phyloP scores from a whole-genome alignment of 2,797 vertebrate species.

The Steatocranus sp. region DNA sequence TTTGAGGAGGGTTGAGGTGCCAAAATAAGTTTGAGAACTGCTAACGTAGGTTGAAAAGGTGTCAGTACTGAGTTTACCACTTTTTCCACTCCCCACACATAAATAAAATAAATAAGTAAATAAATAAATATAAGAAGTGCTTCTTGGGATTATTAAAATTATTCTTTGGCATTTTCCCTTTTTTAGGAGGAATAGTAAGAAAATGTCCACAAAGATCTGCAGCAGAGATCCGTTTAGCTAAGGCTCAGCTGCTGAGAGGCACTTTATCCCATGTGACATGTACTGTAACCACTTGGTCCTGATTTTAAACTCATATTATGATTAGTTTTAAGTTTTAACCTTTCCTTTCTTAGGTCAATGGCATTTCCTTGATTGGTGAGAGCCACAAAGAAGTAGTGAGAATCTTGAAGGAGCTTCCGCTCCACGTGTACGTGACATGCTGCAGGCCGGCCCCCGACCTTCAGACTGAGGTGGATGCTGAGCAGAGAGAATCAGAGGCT shows the following conservation, averaged over 20 bases:
- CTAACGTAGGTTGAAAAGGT: background rate
- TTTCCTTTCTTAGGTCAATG: conserved; percentile 82
- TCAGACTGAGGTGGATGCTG: conserved; percentile 58
- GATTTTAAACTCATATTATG: background rate
- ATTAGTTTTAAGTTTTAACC: background rate
- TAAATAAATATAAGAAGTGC: background rate
- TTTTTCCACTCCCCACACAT: background rate
- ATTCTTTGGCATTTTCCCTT: background rate
- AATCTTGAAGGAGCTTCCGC: conserved; percentile 91
- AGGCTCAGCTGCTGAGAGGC: background rate
- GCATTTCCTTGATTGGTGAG: conserved; percentile 90
- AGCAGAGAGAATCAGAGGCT: conserved; percentile 62
- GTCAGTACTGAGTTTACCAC: background rate
- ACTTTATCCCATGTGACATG: background rate
- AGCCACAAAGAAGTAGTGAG: conserved; percentile 91
- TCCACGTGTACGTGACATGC: conserved; percentile 89
- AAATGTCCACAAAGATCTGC: background rate
- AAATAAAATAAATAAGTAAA: background rate
- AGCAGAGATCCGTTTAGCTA: background rate
- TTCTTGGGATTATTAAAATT: background rate
- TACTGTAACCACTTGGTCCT: background rate
- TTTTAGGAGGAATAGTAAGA: background rate
- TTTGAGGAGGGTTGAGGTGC: background rate
- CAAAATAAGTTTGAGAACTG: background rate
- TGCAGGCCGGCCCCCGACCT: conserved; percentile 80